These are phyloP conservation scores for Rambutsinella grinnellia DNA, from an alignment of 2,888 invertebrate species.

Conservation along the genomic window DNA sequence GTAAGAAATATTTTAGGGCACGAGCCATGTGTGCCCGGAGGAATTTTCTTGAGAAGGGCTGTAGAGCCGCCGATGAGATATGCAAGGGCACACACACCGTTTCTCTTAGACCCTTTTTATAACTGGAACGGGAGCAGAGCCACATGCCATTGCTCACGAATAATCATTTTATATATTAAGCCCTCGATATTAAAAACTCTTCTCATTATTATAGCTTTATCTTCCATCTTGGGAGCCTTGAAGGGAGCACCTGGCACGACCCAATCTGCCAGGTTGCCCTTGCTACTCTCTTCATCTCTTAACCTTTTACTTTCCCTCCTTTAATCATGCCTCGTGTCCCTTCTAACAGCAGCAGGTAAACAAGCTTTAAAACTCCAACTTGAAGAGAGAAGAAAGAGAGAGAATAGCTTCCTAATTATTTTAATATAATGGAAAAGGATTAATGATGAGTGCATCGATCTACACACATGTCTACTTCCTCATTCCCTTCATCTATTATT, in stretches of 20 bases:
- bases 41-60: conserved; percentile 15
- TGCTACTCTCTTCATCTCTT: conserved; percentile 34
- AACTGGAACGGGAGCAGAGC: conserved; percentile 26
- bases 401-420: conserved; percentile 41
- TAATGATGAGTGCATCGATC: conserved; percentile 38
- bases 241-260: conserved; percentile 58
- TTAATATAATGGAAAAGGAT: too few relatives aligned
- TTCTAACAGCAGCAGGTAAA: neutral
- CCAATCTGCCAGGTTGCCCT: conserved; percentile 50
- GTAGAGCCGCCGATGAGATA: neutral
- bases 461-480: conserved; percentile 3
- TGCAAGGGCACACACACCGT: conserved; percentile 25
- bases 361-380: neutral
- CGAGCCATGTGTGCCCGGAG: conserved; percentile 43
- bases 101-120: neutral
- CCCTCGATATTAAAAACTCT: neutral
- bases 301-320: conserved; percentile 47
- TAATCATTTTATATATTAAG: neutral
- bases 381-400: conserved; percentile 20
- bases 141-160: conserved; percentile 48
- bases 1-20: conserved; percentile 53
- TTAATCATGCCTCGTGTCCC: neutral
- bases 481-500: conserved; percentile 22
- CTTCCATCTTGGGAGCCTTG: conserved; percentile 5
- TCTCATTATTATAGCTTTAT: neutral